Evolutionary conservation across 2,797 vertebrate genomes (phyloP).

Genomic region (Anabas testudineus): DNA sequence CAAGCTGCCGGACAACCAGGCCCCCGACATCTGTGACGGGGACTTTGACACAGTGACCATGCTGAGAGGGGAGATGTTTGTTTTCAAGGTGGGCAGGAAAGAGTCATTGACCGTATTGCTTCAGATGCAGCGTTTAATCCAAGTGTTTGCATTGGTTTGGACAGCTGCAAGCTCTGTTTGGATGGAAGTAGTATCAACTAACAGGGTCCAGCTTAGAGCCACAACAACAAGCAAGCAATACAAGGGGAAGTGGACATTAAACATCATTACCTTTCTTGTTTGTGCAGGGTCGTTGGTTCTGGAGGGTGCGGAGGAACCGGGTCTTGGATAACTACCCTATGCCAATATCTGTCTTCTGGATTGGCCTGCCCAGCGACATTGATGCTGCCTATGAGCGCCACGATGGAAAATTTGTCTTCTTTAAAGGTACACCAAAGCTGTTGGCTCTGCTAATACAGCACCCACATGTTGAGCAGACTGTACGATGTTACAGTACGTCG

Average conservation of each 20-base stretch:
- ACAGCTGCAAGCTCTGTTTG: background rate
- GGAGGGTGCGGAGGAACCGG: constrained; percentile 95
- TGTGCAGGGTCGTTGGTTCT: constrained; percentile 94
- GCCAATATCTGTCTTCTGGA: constrained; percentile 97
- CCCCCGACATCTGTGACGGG: constrained; percentile 93
- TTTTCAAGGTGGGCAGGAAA: constrained; percentile 91
- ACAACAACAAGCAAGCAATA: background rate
- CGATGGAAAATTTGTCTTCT: constrained; percentile 96
- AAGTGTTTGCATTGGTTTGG: background rate
- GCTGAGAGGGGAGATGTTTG: constrained; percentile 97
- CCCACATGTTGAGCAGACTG: background rate
- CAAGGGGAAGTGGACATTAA: background rate
- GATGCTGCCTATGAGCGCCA: constrained; percentile 96
- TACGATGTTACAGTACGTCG: background rate
- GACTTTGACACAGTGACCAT: constrained; percentile 94
- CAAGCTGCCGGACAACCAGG: constrained; percentile 84
- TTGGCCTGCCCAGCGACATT: constrained; percentile 93
- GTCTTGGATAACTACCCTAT: constrained; percentile 98
- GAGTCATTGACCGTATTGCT: background rate
- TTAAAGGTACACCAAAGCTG: constrained; percentile 88
- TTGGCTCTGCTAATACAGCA: background rate
- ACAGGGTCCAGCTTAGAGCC: background rate
- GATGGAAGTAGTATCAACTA: background rate
- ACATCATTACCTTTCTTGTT: background rate
- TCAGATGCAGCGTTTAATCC: background rate